Evolutionary conservation across 2,113 vertebrate genomes (phyloP), one percentile per base, ranked within the genome.

Genomic region (Ammodytes marinus): DNA sequence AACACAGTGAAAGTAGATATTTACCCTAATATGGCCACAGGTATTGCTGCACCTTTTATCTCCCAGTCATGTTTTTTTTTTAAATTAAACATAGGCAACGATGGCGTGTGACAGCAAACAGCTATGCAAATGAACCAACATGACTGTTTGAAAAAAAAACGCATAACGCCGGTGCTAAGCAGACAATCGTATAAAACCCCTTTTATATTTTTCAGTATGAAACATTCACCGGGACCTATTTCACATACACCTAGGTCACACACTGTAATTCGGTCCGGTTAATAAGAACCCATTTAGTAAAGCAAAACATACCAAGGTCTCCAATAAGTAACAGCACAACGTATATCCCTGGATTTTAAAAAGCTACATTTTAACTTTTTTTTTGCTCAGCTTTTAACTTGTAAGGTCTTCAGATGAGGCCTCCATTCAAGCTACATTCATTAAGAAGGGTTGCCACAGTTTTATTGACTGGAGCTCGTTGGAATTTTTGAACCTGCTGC

Each of bases 311-410:
- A 90, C 76, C 76, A 69, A 70, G 77, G 47, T 88, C 82, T 80
- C 69, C 74, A 74, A 35, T n/a, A 70, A 64, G 37, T 65, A 64
- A 90, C 70, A 64, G 69, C 77, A 78, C 78, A 79, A 70, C 72
- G 55, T 73, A 57, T 80, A 86, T 90, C 85, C 89, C 92, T 91
- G 90, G 76, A 81, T 89, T 88, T 27, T 79, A 17, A 87, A 90
- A 77, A 27, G 83, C 79, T 74, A 81, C 65, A 27, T 45, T 27
- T 49, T 45, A 60, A 7, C 54, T 1, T 27, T 79, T 47, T 53
- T 82, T 80, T 91, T 77, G 69, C 80, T 82, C 73, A 79, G 75
- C 66, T 49, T 76, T 77, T 43, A 27, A 57, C 43, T 61, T 53
- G n/a, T 60, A 67, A 69, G 65, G 59, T 79, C 57, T 86, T 82